Evolutionary conservation across 2,113 vertebrate species (phyloP).

Genomic region (Cisticola juncidis): DNA sequence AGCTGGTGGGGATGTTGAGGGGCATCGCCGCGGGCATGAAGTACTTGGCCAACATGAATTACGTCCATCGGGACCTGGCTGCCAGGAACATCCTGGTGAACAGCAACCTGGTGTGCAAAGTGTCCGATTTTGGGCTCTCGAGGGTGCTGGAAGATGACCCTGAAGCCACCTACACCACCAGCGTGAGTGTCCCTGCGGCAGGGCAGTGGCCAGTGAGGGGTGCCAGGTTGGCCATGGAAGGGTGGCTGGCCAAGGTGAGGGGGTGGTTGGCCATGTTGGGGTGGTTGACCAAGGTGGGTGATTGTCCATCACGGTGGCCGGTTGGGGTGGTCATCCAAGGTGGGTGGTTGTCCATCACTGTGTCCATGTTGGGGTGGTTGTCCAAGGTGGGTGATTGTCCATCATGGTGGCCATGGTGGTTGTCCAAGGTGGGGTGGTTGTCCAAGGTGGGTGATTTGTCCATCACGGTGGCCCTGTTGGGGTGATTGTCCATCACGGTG

Average conservation of each 20-base stretch:
- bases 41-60: constrained; percentile 97
- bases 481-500: too few species aligned
- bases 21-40: constrained; percentile 95
- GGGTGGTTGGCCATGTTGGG: not conserved
- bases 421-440: not conserved
- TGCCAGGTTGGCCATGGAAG: not conserved
- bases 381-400: not conserved
- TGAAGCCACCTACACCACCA: constrained; percentile 96
- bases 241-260: not conserved
- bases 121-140: constrained; percentile 94
- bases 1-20: constrained; percentile 92
- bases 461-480: too few species aligned
- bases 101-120: constrained; percentile 92
- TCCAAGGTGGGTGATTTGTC: too few species aligned
- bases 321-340: too few species aligned
- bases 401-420: not conserved
- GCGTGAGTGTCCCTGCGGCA: constrained; percentile 74
- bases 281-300: too few species aligned
- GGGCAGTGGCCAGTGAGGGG: not conserved
- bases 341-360: too few species aligned
- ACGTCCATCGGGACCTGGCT: constrained; percentile 93
- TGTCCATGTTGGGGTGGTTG: too few species aligned
- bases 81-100: constrained; percentile 96
- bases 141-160: constrained; percentile 94
- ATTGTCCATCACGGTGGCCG: not conserved